A percentile compares a stretch with the other conserved stretches of the same genome.
Evolutionary conservation across 2,888 invertebrate genomes (phyloP).

Genomic region (Melinaea menophilus): DNA sequence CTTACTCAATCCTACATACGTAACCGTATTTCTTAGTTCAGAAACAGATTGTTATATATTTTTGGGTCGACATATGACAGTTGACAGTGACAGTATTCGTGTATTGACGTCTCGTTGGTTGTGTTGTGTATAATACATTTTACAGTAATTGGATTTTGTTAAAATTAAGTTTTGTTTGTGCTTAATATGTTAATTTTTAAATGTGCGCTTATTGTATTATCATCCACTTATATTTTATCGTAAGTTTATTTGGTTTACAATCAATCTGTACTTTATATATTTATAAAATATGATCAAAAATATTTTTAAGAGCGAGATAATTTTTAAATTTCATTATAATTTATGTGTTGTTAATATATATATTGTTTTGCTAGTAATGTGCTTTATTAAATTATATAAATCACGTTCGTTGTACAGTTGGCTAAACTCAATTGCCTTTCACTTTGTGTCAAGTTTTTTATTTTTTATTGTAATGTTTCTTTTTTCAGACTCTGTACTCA

Average conservation of each 20-base stretch:
- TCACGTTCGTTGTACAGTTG: neutral
- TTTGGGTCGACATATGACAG: conserved; percentile 1
- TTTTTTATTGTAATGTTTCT: conserved; percentile 17
- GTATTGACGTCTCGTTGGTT: conserved; percentile 24
- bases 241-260: conserved; percentile 47
- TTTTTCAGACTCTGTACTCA: conserved; percentile 67
- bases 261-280: neutral
- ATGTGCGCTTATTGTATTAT: conserved; percentile 59
- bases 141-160: conserved; percentile 30
- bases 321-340: neutral
- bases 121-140: conserved; percentile 30
- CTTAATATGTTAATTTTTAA: conserved; percentile 69
- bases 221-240: conserved; percentile 64
- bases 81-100: conserved; percentile 19
- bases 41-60: neutral
- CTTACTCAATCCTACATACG: no score
- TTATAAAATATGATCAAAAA: neutral
- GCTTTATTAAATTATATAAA: conserved; percentile 2
- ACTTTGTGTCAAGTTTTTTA: conserved; percentile 31
- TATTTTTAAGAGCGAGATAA: neutral
- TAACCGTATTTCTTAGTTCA: neutral
- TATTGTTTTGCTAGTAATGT: neutral
- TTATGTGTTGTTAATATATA: neutral
- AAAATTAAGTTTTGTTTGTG: conserved; percentile 28
- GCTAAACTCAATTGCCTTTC: conserved; percentile 33